Evolutionary conservation across 2,888 invertebrate species (phyloP), one percentile per base, ranked within the genome.

Genomic region (Macaria liturata): DNA sequence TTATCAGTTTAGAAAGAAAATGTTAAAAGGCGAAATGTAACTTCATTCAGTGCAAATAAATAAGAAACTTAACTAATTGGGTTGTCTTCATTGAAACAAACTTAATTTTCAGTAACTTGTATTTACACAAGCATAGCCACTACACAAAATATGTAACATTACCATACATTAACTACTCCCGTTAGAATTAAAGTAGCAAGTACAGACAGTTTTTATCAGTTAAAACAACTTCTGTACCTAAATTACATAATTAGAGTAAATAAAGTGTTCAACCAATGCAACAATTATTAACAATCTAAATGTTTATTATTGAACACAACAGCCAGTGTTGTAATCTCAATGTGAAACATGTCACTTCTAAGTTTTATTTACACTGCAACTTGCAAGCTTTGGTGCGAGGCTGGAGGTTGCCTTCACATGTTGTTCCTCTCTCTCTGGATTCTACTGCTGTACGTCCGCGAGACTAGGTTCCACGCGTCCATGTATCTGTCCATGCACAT

Each of bases 401-500:
- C 52, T 32, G 54, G 53, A 54, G 53, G 61, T 58, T 34, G 63
- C 75, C 42, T 42, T 92, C 92, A 93, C 93, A 93, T 92, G 83
- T 92, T 91, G 78, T 93, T 91, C 68, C 95, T 93, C 88, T 98
- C 98, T 68, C 95, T 93, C 80, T 97, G 96, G 72, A 99, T 93
- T 78, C 98, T 94, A 81, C 93, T 94, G 81, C 96, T 95, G 83
- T 98, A 98, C 0, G 98, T 95, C 85, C 96, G 95, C 8, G 98
- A 97, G 8, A 99, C 97, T 54, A 98, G 91, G 87, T 98, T 97
- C 96, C 97, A 98, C 3, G 98, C 95, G 78, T 99, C 99, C 97
- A 98, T 97, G 92, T 97, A 99, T 76, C 99, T 94, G 86, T 99
- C 99, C 98, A 98, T 98, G 84, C 99, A 99, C 97, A 98, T 98